Conservation (phyloP, 1,140 invertebrate species). For the Drosophila kohkoa region DNA sequence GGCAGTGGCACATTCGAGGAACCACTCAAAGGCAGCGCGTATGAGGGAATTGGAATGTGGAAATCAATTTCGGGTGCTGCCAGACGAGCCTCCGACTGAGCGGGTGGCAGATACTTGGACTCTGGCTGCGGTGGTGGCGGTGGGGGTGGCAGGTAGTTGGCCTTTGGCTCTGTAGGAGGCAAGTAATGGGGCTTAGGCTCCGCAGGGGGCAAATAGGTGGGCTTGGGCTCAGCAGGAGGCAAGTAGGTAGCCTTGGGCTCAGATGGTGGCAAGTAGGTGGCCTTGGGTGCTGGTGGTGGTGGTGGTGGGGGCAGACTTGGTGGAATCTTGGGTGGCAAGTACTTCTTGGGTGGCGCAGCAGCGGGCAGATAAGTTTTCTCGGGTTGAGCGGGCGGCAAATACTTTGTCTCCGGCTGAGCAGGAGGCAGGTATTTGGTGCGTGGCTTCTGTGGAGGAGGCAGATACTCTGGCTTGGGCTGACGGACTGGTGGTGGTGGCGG, state of each 20-base stretch:
- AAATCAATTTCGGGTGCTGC: slow-evolving; percentile 39
- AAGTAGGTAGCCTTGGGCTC: slow-evolving; percentile 25
- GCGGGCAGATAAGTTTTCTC: slow-evolving; percentile 37
- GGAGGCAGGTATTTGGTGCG: slow-evolving; percentile 46
- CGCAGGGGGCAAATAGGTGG: slow-evolving; percentile 46
- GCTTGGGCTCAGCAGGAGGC: slow-evolving; percentile 43
- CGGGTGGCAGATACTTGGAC: slow-evolving; percentile 53
- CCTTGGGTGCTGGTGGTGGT: slow-evolving; percentile 19
- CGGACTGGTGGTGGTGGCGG: slow-evolving; percentile 54
- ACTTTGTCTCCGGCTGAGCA: slow-evolving; percentile 36
- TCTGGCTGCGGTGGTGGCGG: slow-evolving; percentile 45
- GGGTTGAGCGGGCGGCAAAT: slow-evolving; percentile 41
- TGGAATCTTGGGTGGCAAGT: slow-evolving; percentile 42
- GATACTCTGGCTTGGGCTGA: slow-evolving; percentile 40
- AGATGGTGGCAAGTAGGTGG: slow-evolving; percentile 23
- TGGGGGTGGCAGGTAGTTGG: slow-evolving; percentile 54
- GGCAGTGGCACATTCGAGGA: slow-evolving; percentile 35
- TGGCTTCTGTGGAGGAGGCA: slow-evolving; percentile 52
- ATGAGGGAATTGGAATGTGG: slow-evolving; percentile 69
- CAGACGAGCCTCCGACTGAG: slow-evolving; percentile 23
- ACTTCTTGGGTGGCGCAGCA: slow-evolving; percentile 24
- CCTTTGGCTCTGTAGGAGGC: slow-evolving; percentile 43
- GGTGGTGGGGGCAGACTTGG: slow-evolving; percentile 38
- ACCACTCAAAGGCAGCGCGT: slow-evolving; percentile 57
- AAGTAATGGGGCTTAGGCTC: slow-evolving; percentile 50